Evolutionary conservation across 2,888 invertebrate species (phyloP).

Genomic region (Seira sanloemensis): DNA sequence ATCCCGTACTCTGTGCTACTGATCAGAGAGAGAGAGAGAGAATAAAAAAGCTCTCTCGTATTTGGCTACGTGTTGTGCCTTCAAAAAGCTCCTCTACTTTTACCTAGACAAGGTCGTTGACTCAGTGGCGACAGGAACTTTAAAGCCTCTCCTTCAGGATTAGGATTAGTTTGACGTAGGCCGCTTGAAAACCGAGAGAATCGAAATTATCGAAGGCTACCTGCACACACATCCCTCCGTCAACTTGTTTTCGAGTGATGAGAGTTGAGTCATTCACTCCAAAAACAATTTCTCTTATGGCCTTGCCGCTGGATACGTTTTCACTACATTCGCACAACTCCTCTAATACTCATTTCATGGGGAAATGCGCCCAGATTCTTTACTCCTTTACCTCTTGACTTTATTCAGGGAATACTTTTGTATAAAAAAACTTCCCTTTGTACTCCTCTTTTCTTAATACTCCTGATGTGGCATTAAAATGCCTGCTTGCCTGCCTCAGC

Average conservation of each 20-base stretch:
- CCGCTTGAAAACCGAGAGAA: no score
- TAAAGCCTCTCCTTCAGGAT: neutral
- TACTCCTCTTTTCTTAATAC: no score
- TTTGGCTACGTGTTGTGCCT: slow-evolving; percentile 14
- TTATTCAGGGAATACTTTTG: no score
- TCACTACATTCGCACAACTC: no score
- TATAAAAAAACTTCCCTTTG: no score
- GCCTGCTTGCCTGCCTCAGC: neutral
- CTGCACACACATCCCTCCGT: neutral
- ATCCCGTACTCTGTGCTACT: neutral
- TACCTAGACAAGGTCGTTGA: slow-evolving; percentile 66
- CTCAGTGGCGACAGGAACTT: slow-evolving; percentile 63
- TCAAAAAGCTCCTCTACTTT: slow-evolving; percentile 3
- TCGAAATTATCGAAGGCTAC: neutral
- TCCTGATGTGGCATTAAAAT: neutral
- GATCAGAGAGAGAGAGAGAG: neutral
- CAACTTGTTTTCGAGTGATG: neutral
- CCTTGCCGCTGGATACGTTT: slow-evolving; percentile 69
- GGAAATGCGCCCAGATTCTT: no score
- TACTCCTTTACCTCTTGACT: no score
- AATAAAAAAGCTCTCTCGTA: neutral
- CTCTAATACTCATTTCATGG: no score
- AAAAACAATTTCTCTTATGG: slow-evolving; percentile 44
- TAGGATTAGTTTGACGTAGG: neutral
- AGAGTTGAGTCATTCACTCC: neutral